Conservation (phyloP, 2,888 invertebrate genomes). For the Caenorhabditis wallacei region DNA sequence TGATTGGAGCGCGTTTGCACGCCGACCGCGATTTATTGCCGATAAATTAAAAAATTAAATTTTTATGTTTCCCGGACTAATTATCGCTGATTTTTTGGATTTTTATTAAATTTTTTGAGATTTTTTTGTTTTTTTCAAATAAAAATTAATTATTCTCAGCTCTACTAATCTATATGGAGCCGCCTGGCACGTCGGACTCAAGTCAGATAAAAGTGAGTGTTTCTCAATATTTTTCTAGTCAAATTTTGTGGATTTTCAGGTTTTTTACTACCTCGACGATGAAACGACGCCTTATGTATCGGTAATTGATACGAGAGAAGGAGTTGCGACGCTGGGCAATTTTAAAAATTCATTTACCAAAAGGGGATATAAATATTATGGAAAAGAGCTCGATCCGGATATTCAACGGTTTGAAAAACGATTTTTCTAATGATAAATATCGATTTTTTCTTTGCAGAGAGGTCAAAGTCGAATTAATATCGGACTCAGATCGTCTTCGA, state of each 20-base stretch:
- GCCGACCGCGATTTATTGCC: slow-evolving; percentile 8
- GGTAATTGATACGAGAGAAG: slow-evolving; percentile 69
- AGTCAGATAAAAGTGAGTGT: slow-evolving; percentile 56
- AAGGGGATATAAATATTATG: slow-evolving; percentile 79
- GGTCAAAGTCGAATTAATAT: slow-evolving; percentile 77
- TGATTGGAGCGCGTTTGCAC: slow-evolving; percentile 29
- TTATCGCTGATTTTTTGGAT: neutral
- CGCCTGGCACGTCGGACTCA: slow-evolving; percentile 49
- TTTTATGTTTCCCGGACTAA: neutral
- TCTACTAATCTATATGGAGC: slow-evolving; percentile 45
- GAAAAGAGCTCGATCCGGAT: slow-evolving; percentile 76
- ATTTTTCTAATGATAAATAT: neutral
- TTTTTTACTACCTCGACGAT: slow-evolving; percentile 80
- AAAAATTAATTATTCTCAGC: slow-evolving; percentile 22
- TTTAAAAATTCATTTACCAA: slow-evolving; percentile 77
- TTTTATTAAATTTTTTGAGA: neutral
- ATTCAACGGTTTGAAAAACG: slow-evolving; percentile 71
- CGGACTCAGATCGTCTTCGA: slow-evolving; percentile 68
- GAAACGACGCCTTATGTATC: slow-evolving; percentile 79
- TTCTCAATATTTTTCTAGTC: neutral
- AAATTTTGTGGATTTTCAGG: slow-evolving; percentile 49
- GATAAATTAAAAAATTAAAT: slow-evolving; percentile 34
- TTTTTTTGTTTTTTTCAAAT: neutral
- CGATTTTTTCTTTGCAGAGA: slow-evolving; percentile 74
- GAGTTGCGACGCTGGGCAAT: slow-evolving; percentile 75